Evolutionary conservation across 2,113 vertebrate species (phyloP), one percentile per base, ranked within the genome.

Genomic region (Mellivora capensis): DNA sequence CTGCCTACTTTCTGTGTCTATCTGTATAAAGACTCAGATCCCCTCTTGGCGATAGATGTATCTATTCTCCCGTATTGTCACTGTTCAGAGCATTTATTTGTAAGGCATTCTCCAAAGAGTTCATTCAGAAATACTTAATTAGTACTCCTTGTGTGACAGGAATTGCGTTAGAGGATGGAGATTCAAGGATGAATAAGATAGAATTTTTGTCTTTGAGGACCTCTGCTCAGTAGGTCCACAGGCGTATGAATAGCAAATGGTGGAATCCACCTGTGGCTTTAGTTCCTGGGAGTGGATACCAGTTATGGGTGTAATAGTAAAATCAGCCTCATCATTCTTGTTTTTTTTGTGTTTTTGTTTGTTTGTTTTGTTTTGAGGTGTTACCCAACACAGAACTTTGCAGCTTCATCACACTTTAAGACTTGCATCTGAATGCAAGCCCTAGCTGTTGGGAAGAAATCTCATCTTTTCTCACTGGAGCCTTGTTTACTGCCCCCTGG

Each of bases 361-460:
- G 72, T 94, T 82, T 61, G 4, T 89, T 93, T 97, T 82, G 72
- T 94, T 82, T 61, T 11, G 67, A 49, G 52, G 15, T 94, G 57
- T 93, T 90, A 82, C 57, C 74, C 2, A 83, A 77, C 83, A 85
- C 87, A 72, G 91, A 86, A 76, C 44, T 49, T 52, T 69, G 27
- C 61, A 62, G 0, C 64, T 94, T 90, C 84, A 76, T 97, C 59
- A 37, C 31, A 62, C 72, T 72, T 81, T 76, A 76, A 86, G 52
- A 80, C 69, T 74, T 47, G 59, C 31, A 85, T 91, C 52, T 81
- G 61, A 96, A 47, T 91, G 84, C n/a, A n/a, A 85, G 76, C 95
- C 52, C 85, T 90, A 47, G 90, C 62, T 81, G 47, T 94, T 94
- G 80, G 54, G 86, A 67, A 96, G 77, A 90, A 93, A 90, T 89